A percentile compares a stretch with the other conserved stretches of the same genome.
These are phyloP conservation scores for Onthophagus taurus DNA, from an alignment of 1,140 invertebrate species.

Conservation along the genomic window DNA sequence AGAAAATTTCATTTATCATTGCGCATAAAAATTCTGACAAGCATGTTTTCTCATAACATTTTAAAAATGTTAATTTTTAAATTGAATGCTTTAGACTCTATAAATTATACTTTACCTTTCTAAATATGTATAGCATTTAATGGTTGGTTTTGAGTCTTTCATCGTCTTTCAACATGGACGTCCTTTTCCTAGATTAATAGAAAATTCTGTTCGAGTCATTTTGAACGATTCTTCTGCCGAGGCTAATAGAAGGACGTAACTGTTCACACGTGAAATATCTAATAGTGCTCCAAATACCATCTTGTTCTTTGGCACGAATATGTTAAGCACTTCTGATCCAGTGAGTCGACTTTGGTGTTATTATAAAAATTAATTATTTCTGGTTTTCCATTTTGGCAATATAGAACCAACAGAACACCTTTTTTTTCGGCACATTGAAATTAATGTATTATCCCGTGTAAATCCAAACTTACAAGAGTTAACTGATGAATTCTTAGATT, in stretches of 20 bases:
- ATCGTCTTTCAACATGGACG: not conserved
- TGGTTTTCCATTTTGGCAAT: not conserved
- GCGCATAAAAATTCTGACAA: too few relatives aligned
- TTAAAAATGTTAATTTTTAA: not conserved
- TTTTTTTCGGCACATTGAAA: not conserved
- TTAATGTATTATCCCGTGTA: too few relatives aligned
- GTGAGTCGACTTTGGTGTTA: too few relatives aligned
- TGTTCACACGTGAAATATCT: not conserved
- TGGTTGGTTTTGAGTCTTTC: not conserved
- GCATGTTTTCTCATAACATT: not conserved
- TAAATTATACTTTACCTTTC: not conserved
- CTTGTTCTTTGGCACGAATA: not conserved
- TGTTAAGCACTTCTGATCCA: not conserved
- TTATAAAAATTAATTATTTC: not conserved
- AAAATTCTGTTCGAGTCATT: not conserved
- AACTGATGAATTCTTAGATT: too few relatives aligned
- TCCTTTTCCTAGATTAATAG: not conserved
- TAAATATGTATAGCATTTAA: not conserved
- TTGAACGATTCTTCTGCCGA: not conserved
- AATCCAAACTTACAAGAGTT: not conserved
- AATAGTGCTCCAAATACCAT: not conserved
- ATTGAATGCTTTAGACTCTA: too few relatives aligned
- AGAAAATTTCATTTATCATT: too few relatives aligned
- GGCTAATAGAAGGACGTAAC: not conserved
- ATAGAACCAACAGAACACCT: not conserved